These are phyloP conservation scores for Electrophaes corylata DNA, from an alignment of 2,888 invertebrate genomes.

Conservation along the genomic window DNA sequence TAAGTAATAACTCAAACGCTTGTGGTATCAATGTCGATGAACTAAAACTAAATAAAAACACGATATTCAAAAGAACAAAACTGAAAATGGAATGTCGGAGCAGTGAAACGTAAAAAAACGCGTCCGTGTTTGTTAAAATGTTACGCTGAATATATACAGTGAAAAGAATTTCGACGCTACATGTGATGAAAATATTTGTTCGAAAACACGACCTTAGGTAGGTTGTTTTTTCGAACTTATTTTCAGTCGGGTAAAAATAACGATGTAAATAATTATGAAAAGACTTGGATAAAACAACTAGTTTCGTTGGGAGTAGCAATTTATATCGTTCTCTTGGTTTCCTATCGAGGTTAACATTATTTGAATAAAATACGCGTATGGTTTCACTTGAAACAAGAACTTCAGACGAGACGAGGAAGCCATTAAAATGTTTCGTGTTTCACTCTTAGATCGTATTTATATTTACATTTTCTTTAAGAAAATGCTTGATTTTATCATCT, in stretches of 20 bases:
- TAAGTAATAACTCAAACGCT: slow-evolving; percentile 33
- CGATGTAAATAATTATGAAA: no score
- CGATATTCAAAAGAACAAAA: background rate
- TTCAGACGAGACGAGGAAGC: slow-evolving; percentile 42
- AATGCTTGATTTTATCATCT: no score
- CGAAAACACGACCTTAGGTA: background rate
- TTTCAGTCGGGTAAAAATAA: background rate
- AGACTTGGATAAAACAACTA: slow-evolving; percentile 7
- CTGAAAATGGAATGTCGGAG: slow-evolving; percentile 14
- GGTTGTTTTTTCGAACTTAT: background rate
- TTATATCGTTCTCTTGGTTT: slow-evolving; percentile 46
- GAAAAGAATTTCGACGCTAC: background rate
- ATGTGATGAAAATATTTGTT: background rate
- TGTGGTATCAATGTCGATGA: slow-evolving; percentile 31
- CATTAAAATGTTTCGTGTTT: slow-evolving; percentile 25
- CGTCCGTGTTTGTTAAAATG: background rate
- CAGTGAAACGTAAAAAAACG: background rate
- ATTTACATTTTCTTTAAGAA: no score
- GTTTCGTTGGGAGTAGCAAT: slow-evolving; percentile 16
- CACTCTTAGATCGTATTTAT: background rate
- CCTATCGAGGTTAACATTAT: slow-evolving; percentile 45
- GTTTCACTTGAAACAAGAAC: slow-evolving; percentile 45
- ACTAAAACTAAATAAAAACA: slow-evolving; percentile 3
- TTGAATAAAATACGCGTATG: slow-evolving; percentile 45
- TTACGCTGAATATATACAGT: background rate